These are phyloP conservation scores for Pseudochirops cupreus DNA, from an alignment of 2,797 vertebrate species.

Conservation along the genomic window DNA sequence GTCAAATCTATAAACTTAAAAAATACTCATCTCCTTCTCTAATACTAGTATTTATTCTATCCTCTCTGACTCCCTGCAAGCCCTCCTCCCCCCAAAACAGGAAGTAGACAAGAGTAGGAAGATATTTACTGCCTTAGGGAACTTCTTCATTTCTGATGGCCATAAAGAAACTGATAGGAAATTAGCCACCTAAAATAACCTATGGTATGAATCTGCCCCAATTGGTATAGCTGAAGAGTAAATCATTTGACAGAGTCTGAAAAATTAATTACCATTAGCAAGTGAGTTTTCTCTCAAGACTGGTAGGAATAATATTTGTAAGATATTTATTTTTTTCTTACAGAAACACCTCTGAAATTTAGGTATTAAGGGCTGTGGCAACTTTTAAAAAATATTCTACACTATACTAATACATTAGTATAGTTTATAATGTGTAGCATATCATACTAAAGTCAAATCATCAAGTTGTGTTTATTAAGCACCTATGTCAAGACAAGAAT, in stretches of 20 bases:
- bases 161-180: neutral
- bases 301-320: neutral
- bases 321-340: neutral
- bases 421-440: neutral
- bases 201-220: neutral
- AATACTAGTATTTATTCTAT: neutral
- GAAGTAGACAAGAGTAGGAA: neutral
- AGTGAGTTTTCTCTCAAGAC: neutral
- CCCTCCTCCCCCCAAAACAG: neutral
- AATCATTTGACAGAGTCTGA: neutral
- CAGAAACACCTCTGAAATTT: neutral
- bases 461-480: neutral
- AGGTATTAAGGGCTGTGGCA: neutral
- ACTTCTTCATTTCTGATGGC: neutral
- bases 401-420: neutral
- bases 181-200: neutral
- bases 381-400: neutral
- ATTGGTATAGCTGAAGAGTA: neutral
- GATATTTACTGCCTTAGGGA: neutral
- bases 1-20: neutral
- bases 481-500: constrained; percentile 18
- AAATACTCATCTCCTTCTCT: neutral
- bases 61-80: no score
- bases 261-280: neutral
- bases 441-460: neutral